These are phyloP conservation scores for Gymnobelideus leadbeateri DNA, from an alignment of 2,113 vertebrate genomes.

Conservation along the genomic window DNA sequence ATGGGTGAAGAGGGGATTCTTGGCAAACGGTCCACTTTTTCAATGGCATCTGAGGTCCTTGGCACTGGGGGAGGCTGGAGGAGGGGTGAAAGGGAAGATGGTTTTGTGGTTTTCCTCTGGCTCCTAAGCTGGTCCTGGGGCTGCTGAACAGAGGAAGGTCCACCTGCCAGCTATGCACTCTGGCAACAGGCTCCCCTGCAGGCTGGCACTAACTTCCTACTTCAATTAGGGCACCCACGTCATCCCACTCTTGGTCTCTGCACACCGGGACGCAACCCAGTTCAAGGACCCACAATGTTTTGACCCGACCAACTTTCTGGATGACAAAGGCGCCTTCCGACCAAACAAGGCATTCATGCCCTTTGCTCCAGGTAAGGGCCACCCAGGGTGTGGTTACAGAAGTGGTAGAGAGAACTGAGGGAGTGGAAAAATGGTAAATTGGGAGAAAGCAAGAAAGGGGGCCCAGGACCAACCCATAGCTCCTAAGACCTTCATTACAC, in stretches of 20 bases:
- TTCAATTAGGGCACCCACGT: slow-evolving; percentile 57
- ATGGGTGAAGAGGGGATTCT: background rate
- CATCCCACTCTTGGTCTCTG: slow-evolving; percentile 68
- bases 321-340: slow-evolving; percentile 63
- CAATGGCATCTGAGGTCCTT: no score
- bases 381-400: background rate
- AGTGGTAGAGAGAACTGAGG: background rate
- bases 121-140: background rate
- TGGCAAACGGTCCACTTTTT: background rate
- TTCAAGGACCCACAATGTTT: slow-evolving; percentile 70
- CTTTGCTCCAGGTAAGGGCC: slow-evolving; percentile 71
- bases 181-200: no score
- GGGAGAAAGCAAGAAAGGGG: no score
- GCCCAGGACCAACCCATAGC: no score
- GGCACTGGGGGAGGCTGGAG: no score
- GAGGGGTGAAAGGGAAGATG: no score
- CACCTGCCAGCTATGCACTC: accelerated
- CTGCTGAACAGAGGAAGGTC: background rate
- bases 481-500: no score
- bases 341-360: slow-evolving; percentile 69
- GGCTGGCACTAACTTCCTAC: background rate
- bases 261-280: slow-evolving; percentile 58
- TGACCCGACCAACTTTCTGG: slow-evolving; percentile 74
- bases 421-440: background rate
- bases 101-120: background rate